Conservation (phyloP, 2,888 invertebrate species). For the Caenorhabditis zanzibari region DNA sequence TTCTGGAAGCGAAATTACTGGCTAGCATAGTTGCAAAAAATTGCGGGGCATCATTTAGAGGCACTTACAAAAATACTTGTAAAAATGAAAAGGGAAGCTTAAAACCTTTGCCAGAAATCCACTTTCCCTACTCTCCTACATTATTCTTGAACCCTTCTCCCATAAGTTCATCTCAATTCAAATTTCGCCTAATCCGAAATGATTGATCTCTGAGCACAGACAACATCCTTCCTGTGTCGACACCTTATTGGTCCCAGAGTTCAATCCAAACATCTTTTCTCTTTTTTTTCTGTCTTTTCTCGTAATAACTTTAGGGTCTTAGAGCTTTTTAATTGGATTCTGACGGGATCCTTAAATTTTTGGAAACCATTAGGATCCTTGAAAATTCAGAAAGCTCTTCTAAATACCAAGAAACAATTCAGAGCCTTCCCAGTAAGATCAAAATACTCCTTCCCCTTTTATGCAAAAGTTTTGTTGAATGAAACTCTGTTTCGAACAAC, state of each 20-base stretch:
- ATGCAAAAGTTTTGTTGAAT: neutral
- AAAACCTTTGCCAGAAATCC: no score
- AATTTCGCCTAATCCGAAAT: constrained; percentile 8
- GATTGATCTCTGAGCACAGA: constrained; percentile 48
- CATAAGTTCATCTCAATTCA: neutral
- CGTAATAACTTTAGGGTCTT: neutral
- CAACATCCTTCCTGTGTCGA: constrained; percentile 40
- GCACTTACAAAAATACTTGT: no score
- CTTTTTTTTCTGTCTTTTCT: neutral
- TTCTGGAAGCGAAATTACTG: no score
- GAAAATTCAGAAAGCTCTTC: neutral
- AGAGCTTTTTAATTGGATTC: neutral
- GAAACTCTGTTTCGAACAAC: constrained; percentile 16
- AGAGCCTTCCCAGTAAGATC: no score
- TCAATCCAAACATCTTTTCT: constrained; percentile 34
- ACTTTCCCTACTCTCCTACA: no score
- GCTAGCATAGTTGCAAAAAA: no score
- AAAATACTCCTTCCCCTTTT: neutral
- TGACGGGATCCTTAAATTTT: no score
- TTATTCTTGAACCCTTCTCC: neutral
- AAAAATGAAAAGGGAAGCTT: no score
- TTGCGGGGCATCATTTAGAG: no score
- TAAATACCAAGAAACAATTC: no score
- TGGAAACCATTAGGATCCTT: no score
- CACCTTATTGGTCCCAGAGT: constrained; percentile 24